phyloP scores from a whole-genome alignment of 1,140 invertebrate genomes.

The Agrypnia vestita region DNA sequence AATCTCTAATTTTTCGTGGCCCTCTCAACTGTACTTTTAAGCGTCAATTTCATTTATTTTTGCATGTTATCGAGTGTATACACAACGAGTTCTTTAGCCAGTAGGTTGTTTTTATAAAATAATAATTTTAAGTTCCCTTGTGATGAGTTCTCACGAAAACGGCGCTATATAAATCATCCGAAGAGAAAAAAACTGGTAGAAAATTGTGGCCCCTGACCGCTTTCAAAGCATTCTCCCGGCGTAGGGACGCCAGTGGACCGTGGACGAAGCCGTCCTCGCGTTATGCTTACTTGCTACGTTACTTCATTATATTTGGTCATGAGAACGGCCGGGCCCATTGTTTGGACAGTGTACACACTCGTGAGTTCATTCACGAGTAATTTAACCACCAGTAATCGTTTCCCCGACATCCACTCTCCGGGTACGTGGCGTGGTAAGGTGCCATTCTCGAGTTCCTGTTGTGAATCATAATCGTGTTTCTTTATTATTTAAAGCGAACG shows the following conservation, averaged over 20 bases:
- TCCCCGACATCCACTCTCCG: too few species aligned
- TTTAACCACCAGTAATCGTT: neutral
- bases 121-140: too few species aligned
- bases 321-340: neutral
- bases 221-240: conserved; percentile 2
- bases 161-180: too few species aligned
- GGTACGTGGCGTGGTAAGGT: neutral
- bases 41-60: too few species aligned
- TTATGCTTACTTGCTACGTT: too few species aligned
- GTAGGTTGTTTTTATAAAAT: too few species aligned
- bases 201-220: conserved; percentile 9
- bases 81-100: too few species aligned
- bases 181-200: neutral
- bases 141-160: conserved; percentile 8
- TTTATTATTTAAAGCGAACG: too few species aligned
- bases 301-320: neutral
- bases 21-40: too few species aligned
- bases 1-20: too few species aligned
- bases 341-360: neutral
- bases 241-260: conserved; percentile 23
- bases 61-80: too few species aligned
- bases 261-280: neutral
- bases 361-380: neutral
- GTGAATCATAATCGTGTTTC: neutral
- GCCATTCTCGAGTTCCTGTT: neutral